Evolutionary conservation across 2,113 vertebrate genomes (phyloP).

Genomic region (Lagopus muta): DNA sequence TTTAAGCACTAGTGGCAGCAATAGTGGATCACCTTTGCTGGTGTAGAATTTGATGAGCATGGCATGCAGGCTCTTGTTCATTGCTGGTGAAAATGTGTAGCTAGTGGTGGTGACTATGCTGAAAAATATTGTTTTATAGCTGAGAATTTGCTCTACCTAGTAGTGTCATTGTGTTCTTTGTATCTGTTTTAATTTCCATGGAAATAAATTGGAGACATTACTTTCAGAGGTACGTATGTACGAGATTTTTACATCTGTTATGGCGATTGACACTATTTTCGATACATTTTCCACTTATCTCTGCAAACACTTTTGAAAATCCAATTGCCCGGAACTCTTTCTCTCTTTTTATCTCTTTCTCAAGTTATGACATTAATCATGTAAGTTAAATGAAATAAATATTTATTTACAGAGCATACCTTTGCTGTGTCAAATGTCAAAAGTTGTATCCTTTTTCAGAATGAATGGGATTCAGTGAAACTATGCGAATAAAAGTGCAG

Average conservation of each 20-base stretch:
- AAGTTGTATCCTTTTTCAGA: not conserved
- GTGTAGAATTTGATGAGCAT: too few species aligned
- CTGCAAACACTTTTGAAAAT: slow-evolving; percentile 42
- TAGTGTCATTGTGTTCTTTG: too few species aligned
- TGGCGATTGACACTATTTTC: slow-evolving; percentile 58
- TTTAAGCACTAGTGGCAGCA: too few species aligned
- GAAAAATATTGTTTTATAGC: too few species aligned
- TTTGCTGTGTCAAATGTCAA: slow-evolving; percentile 16
- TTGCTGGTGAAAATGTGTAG: too few species aligned
- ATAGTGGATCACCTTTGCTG: too few species aligned
- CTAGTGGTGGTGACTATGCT: too few species aligned
- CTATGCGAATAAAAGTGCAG: not conserved
- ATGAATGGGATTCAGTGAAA: not conserved
- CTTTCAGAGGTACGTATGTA: not conserved
- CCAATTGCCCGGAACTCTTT: slow-evolving; percentile 17
- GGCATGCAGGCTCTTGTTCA: too few species aligned
- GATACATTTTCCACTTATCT: slow-evolving; percentile 62
- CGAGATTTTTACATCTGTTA: slow-evolving; percentile 61
- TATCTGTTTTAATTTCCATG: too few species aligned
- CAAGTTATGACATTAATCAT: not conserved
- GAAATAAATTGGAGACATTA: too few species aligned
- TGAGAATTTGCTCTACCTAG: too few species aligned
- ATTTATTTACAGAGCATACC: not conserved
- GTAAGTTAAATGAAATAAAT: not conserved
- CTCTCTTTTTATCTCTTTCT: not conserved